phyloP scores from a whole-genome alignment of 2,888 invertebrate species.

The Omphaloscelis lunosa region DNA sequence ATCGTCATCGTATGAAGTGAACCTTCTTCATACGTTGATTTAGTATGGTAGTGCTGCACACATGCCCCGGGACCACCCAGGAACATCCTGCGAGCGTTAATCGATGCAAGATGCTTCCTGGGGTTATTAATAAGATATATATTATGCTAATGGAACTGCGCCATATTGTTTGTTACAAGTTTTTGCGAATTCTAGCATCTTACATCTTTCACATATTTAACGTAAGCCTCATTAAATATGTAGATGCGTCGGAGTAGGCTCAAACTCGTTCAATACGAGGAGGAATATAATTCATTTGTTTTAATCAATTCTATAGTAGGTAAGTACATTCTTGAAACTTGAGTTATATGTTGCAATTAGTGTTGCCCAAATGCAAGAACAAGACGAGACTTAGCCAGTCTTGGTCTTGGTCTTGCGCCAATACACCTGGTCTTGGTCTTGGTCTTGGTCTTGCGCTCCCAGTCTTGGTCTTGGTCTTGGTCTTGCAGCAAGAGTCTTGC shows the following conservation, averaged over 20 bases:
- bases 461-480: no score
- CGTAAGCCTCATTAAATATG: conserved; percentile 55
- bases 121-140: conserved; percentile 67
- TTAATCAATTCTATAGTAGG: not conserved
- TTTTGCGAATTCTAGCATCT: conserved; percentile 50
- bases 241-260: conserved; percentile 29
- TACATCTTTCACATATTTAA: conserved; percentile 56
- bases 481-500: no score
- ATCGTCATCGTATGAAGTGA: not conserved
- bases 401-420: no score
- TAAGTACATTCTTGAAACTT: not conserved
- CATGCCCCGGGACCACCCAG: conserved; percentile 37
- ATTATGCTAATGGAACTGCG: conserved; percentile 64
- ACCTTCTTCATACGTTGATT: conserved; percentile 26
- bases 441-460: no score
- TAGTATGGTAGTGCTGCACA: conserved; percentile 11
- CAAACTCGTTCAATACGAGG: conserved; percentile 3
- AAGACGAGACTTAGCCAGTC: no score
- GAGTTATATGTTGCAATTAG: not conserved
- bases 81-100: conserved; percentile 55
- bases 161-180: conserved; percentile 65
- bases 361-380: no score
- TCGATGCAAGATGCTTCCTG: conserved; percentile 57
- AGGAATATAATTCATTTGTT: conserved; percentile 8
- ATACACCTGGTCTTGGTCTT: no score